phyloP scores from a whole-genome alignment of 2,888 invertebrate genomes.

The Epinotia ramella region DNA sequence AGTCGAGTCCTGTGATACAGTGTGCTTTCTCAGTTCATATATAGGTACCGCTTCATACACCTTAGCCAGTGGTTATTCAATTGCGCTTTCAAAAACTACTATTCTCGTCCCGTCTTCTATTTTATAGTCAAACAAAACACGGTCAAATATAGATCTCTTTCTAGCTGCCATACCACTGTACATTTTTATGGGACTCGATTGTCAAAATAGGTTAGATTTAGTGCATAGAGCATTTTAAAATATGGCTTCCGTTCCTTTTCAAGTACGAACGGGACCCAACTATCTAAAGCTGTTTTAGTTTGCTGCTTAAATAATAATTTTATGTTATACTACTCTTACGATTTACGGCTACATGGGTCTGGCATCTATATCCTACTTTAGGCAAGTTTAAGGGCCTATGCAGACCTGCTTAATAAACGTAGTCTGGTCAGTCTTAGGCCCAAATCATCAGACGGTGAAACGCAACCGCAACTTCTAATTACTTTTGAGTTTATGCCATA shows the following conservation, averaged over 20 bases:
- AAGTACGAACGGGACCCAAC: not conserved
- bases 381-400: too few species aligned
- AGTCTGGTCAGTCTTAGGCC: too few species aligned
- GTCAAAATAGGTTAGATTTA: slow-evolving; percentile 30
- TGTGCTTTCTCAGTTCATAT: not conserved
- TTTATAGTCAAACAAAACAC: not conserved
- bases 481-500: too few species aligned
- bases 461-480: too few species aligned
- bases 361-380: not conserved
- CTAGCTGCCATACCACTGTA: not conserved
- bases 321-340: slow-evolving; percentile 13
- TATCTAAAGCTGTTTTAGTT: slow-evolving; percentile 29
- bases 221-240: slow-evolving; percentile 30
- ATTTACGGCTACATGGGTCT: slow-evolving; percentile 22
- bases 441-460: too few species aligned
- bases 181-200: slow-evolving; percentile 15
- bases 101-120: too few species aligned
- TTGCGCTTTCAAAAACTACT: too few species aligned
- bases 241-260: not conserved
- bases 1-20: slow-evolving; percentile 12
- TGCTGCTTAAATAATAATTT: slow-evolving; percentile 20
- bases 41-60: not conserved
- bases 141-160: not conserved
- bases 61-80: too few species aligned
- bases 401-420: too few species aligned